phyloP scores from a whole-genome alignment of 1,140 invertebrate species.

The Musca vetustissima region DNA sequence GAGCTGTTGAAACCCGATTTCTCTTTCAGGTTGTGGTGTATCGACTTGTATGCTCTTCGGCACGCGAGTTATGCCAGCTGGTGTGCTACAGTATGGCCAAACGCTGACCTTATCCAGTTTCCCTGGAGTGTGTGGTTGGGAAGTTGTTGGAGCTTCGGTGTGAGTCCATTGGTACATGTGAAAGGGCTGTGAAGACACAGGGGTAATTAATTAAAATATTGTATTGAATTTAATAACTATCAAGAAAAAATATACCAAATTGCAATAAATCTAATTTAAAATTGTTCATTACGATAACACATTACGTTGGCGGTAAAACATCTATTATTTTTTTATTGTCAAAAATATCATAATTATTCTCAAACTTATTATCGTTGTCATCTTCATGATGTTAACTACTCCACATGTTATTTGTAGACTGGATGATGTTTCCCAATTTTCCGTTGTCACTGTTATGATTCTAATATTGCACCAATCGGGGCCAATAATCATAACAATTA shows the following conservation, averaged over 20 bases:
- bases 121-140: constrained; percentile 71
- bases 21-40: constrained; percentile 9
- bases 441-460: background rate
- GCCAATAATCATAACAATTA: background rate
- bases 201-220: constrained; percentile 1
- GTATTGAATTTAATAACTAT: no score
- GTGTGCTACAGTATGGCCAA: constrained; percentile 49
- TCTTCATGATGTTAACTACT: no score
- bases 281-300: no score
- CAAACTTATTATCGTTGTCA: no score
- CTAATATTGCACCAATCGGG: background rate
- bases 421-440: no score
- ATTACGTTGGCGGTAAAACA: no score
- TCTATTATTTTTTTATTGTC: no score
- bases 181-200: constrained; percentile 68
- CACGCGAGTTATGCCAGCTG: constrained; percentile 30
- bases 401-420: no score
- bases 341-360: no score
- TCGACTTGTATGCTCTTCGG: constrained; percentile 20
- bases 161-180: constrained; percentile 88
- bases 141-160: constrained; percentile 67
- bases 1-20: constrained; percentile 10
- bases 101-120: constrained; percentile 59
- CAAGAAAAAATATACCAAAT: no score
- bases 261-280: no score